Percentiles rank a stretch among this genome's conserved stretches.
These are phyloP conservation scores for Fregetta grallaria DNA, from an alignment of 2,113 vertebrate genomes.

Conservation along the genomic window DNA sequence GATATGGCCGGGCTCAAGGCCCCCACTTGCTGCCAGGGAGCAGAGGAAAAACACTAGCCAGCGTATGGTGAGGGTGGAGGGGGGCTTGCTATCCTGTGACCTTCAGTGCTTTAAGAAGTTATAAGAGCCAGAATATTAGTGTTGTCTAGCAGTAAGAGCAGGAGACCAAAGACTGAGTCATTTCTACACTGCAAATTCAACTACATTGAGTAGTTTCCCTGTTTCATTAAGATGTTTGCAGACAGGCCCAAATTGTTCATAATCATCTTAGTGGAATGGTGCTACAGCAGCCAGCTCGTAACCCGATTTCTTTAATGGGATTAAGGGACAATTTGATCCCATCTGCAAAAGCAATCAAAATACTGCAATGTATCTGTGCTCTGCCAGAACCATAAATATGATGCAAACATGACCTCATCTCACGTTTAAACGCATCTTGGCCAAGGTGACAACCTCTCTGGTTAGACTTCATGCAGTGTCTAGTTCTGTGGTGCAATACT, in stretches of 20 bases:
- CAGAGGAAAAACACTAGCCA: background rate
- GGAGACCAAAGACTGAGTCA: background rate
- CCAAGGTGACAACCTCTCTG: background rate
- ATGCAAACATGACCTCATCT: background rate
- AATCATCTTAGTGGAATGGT: background rate
- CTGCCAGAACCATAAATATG: background rate
- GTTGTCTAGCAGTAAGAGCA: background rate
- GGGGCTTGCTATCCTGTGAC: background rate
- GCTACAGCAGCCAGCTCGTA: background rate
- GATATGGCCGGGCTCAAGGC: background rate
- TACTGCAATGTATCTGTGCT: background rate
- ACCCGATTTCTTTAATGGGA: background rate
- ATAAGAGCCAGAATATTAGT: background rate
- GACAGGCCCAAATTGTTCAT: background rate
- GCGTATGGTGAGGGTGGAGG: rapidly evolving
- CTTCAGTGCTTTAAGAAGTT: background rate
- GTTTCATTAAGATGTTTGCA: background rate
- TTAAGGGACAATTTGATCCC: background rate
- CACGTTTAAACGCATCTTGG: background rate
- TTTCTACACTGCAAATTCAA: background rate
- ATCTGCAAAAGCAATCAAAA: background rate
- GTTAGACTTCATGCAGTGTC: background rate
- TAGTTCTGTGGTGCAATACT: background rate
- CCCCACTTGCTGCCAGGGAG: background rate
- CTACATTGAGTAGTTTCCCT: background rate